Conservation (phyloP, 2,797 vertebrate species). For the Pangasius macronema region DNA sequence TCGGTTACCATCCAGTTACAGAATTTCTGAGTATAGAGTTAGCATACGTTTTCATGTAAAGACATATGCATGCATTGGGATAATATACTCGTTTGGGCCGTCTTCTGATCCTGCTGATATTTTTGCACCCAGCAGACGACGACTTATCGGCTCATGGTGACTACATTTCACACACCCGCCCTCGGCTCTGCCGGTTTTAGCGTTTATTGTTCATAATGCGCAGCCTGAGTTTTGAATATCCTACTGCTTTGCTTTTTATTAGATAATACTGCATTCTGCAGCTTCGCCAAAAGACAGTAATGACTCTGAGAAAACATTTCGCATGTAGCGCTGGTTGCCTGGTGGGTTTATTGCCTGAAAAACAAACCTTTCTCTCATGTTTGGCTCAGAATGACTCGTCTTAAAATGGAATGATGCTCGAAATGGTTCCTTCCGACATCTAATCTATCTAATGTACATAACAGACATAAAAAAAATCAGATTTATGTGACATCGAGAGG, state of each 20-base stretch:
- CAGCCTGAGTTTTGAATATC: not conserved
- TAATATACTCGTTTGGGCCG: not conserved
- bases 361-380: not conserved
- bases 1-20: no score
- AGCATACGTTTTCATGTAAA: no score
- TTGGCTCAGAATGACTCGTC: not conserved
- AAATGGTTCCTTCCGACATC: not conserved
- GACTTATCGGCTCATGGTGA: conserved; percentile 32
- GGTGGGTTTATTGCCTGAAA: conserved; percentile 8
- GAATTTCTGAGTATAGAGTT: no score
- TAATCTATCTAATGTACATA: not conserved
- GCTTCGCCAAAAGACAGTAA: conserved; percentile 19
- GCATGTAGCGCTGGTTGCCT: not conserved
- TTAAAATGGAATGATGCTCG: not conserved
- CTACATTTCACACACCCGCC: conserved; percentile 18
- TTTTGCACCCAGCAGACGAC: conserved; percentile 10
- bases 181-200: not conserved
- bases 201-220: conserved; percentile 34
- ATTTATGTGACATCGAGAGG: not conserved
- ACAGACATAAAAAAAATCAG: not conserved
- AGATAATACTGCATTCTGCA: conserved; percentile 9
- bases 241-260: conserved; percentile 26
- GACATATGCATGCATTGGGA: no score
- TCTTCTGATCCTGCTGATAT: conserved; percentile 20
- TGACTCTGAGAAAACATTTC: conserved; percentile 18